Conservation (phyloP, 2,113 vertebrate species). For the Grus americana region DNA sequence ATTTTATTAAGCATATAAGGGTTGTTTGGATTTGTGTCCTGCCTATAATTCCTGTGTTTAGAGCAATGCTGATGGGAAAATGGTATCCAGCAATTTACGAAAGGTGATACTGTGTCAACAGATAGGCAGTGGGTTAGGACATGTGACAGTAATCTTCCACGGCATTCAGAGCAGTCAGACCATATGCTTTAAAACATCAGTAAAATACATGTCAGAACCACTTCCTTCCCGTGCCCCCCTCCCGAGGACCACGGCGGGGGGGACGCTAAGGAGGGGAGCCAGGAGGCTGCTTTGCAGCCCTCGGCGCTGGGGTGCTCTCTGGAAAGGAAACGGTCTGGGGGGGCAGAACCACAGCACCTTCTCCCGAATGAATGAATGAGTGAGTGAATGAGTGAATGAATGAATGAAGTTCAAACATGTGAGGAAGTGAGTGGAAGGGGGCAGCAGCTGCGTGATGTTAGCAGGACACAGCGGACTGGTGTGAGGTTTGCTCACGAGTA, state of each 20-base stretch:
- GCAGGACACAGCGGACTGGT: background rate
- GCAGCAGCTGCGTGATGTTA: background rate
- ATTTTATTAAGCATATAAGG: conserved; percentile 41
- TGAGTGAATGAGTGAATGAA: background rate
- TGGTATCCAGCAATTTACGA: conserved; percentile 54
- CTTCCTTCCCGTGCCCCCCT: background rate
- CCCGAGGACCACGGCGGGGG: background rate
- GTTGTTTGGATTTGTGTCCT: conserved; percentile 43
- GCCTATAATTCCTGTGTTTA: conserved; percentile 44
- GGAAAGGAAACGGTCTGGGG: background rate
- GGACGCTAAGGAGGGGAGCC: background rate
- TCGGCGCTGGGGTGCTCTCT: background rate
- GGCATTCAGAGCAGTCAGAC: conserved; percentile 26
- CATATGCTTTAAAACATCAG: conserved; percentile 54
- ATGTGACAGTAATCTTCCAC: conserved; percentile 52
- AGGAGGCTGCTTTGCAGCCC: background rate
- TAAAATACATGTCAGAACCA: conserved; percentile 34
- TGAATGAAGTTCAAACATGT: background rate
- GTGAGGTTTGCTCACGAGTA: background rate
- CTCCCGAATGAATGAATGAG: background rate
- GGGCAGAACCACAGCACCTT: background rate
- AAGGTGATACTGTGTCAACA: conserved; percentile 58
- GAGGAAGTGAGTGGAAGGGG: background rate
- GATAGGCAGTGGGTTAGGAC: conserved; percentile 1
- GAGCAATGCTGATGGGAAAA: conserved; percentile 41